phyloP scores from a whole-genome alignment of 2,113 vertebrate species.

The Epinephelus lanceolatus region DNA sequence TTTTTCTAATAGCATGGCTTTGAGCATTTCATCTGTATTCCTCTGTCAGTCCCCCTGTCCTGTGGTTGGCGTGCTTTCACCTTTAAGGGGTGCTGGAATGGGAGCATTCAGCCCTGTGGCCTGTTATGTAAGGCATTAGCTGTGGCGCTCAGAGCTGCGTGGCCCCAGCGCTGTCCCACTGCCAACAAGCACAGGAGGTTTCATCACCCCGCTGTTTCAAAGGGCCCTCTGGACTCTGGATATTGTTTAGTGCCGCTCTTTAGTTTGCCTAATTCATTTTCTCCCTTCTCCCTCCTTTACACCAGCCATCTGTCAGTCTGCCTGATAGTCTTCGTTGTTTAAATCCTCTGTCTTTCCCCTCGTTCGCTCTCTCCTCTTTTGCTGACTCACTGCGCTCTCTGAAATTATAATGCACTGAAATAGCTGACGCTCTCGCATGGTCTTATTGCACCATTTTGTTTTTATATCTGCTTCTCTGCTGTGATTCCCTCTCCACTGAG shows the following conservation, averaged over 20 bases:
- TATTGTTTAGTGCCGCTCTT: slow-evolving; percentile 42
- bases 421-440: slow-evolving; percentile 26
- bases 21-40: not conserved
- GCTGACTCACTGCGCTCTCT: slow-evolving; percentile 65
- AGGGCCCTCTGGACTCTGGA: slow-evolving; percentile 65
- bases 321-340: slow-evolving; percentile 3
- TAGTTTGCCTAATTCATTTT: slow-evolving; percentile 47
- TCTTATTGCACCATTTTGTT: slow-evolving; percentile 57
- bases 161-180: slow-evolving; percentile 51
- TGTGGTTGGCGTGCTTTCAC: slow-evolving; percentile 39
- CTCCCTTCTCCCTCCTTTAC: slow-evolving; percentile 36
- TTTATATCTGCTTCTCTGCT: slow-evolving; percentile 23
- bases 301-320: slow-evolving; percentile 63
- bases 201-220: slow-evolving; percentile 60
- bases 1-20: too few species aligned
- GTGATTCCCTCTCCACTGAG: slow-evolving; percentile 20
- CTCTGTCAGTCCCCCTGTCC: not conserved
- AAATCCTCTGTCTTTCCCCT: slow-evolving; percentile 38
- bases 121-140: slow-evolving; percentile 73
- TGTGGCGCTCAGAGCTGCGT: slow-evolving; percentile 44
- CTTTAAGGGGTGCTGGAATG: slow-evolving; percentile 44
- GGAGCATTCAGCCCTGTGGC: slow-evolving; percentile 47
- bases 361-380: slow-evolving; percentile 34
- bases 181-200: slow-evolving; percentile 65
- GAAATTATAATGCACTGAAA: slow-evolving; percentile 65